Base-by-base conservation (phyloP, 2,113 vertebrate species). In the Oreamnos americanus region DNA sequence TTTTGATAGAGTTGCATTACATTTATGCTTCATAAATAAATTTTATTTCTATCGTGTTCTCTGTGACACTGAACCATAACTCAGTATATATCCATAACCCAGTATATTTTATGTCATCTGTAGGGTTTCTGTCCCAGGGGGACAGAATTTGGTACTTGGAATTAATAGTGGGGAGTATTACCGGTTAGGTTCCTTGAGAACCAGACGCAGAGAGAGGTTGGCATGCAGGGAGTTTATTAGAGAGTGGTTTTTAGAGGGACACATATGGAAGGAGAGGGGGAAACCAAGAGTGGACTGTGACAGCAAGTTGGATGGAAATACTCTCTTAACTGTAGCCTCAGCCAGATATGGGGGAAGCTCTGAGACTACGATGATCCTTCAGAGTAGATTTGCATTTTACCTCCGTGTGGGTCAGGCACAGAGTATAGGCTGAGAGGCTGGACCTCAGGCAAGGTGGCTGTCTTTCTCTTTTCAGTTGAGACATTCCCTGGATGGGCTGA, bases 371-470 rank as follows among this genome's bases (percentile, higher is more conserved):
- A 15, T 17, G 9, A 49, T 58, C 36, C 55, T 91, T 78, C 21
- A 62, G 28, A 49, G 53, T 30, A 83, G 25, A 14, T 11, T 5
- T 87, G 55, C 33, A 3, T n/a, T 76, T 62, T 49, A 26, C 26
- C 9, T 12, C 6, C 0, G 2, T 4, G 13, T 43, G 28, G 14
- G 14, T 16, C 47, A 33, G 6, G 2, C 71, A 14, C n/a, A 47
- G 51, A 33, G 30, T 62, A 23, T 12, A 49, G 55, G 71, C 55
- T 45, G 26, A 74, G 39, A 47, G 55, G 17, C 26, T 55, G 78
- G 62, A 78, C 51, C 36, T 84, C 74, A 58, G 55, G 28, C 47
- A 45, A 49, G 7, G 36, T 62, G 78, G 8, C 67, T 71, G 4
- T 83, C 25, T 58, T 74, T 33, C 51, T 85, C 17, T 84, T 55